Conservation (phyloP, 2,797 vertebrate species). For the Labroides dimidiatus region DNA sequence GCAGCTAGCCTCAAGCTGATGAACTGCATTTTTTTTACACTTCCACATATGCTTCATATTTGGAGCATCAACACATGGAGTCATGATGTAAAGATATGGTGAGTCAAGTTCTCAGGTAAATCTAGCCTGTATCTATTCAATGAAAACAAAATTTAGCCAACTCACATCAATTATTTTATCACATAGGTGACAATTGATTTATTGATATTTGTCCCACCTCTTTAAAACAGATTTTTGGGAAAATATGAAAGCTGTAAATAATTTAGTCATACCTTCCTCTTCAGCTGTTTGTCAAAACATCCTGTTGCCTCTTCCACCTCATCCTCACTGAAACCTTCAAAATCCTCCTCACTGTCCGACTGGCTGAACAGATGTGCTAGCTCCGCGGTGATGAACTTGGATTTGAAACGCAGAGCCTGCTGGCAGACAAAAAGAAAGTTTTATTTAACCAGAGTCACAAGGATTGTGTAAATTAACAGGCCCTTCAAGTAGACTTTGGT, state of each 20-base stretch:
- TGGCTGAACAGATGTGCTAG: conserved; percentile 89
- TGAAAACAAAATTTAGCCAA: too few species aligned
- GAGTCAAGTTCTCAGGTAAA: too few species aligned
- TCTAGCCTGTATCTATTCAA: too few species aligned
- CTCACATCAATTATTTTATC: too few species aligned
- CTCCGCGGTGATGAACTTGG: conserved; percentile 88
- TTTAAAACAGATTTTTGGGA: neutral
- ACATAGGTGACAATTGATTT: neutral
- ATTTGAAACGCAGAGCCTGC: conserved; percentile 82
- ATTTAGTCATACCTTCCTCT: conserved; percentile 67
- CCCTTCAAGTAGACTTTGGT: too few species aligned
- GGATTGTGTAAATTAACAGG: neutral
- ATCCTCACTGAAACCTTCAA: conserved; percentile 88
- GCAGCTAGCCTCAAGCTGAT: too few species aligned
- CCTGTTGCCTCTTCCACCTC: conserved; percentile 68
- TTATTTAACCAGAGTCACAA: neutral
- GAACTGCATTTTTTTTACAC: too few species aligned
- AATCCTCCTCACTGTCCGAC: conserved; percentile 90
- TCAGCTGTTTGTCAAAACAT: conserved; percentile 48
- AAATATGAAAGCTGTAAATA: neutral
- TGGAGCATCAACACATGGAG: too few species aligned
- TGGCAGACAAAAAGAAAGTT: conserved; percentile 17
- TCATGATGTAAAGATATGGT: too few species aligned
- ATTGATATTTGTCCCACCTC: neutral
- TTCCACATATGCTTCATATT: too few species aligned